These are phyloP conservation scores for Enteromius paludinosus DNA, from an alignment of 2,797 vertebrate species.

Conservation along the genomic window DNA sequence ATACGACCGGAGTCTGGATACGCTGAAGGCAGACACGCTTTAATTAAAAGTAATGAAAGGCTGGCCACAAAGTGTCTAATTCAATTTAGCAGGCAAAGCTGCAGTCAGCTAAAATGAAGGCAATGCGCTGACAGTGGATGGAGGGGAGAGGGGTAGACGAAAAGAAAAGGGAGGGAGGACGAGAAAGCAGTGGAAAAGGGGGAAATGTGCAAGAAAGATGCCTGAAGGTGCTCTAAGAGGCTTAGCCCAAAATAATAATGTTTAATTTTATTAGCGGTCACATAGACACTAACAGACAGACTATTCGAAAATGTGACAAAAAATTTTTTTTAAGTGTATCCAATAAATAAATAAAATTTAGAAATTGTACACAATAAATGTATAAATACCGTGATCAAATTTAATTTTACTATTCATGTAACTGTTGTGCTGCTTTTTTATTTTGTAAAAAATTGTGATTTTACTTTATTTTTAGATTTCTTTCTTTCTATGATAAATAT, in stretches of 20 bases:
- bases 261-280: not conserved
- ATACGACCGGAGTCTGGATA: conserved; percentile 4
- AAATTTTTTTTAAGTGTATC: not conserved
- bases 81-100: conserved; percentile 38
- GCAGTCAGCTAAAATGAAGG: conserved; percentile 49
- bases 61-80: conserved; percentile 26
- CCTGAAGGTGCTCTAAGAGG: not conserved
- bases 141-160: not conserved
- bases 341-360: not conserved
- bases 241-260: conserved; percentile 17
- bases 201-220: not conserved
- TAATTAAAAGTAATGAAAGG: conserved; percentile 50
- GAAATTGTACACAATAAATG: not conserved
- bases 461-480: not conserved
- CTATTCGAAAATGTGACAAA: not conserved
- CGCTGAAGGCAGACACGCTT: conserved; percentile 24
- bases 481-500: not conserved
- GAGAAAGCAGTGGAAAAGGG: not conserved
- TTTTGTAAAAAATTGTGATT: not conserved
- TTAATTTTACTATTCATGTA: not conserved
- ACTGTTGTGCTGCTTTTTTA: not conserved
- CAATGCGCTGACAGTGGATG: conserved; percentile 6
- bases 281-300: not conserved
- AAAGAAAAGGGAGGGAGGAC: not conserved
- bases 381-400: not conserved